Percentiles rank a stretch among this genome's conserved stretches.
These are phyloP conservation scores for Chalcosyrphus nemorum DNA, from an alignment of 2,888 invertebrate genomes.

Conservation along the genomic window DNA sequence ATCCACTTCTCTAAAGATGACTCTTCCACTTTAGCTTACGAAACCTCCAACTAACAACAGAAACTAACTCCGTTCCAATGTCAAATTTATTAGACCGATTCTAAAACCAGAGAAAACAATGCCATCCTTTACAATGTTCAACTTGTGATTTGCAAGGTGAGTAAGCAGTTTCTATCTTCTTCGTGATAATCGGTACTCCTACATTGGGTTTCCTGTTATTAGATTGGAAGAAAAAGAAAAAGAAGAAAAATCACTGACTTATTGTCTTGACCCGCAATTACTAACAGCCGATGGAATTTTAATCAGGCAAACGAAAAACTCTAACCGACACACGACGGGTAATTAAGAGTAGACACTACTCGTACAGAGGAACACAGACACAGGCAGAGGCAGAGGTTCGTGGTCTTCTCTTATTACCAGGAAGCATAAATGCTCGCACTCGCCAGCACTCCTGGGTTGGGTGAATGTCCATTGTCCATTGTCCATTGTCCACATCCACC, in stretches of 20 bases:
- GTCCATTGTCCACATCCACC: too few species aligned
- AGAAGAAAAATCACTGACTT: not conserved
- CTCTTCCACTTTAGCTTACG: not conserved
- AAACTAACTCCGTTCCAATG: conserved; percentile 20
- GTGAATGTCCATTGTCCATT: conserved; percentile 62
- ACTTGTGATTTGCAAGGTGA: conserved; percentile 10
- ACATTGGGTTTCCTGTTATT: conserved; percentile 48
- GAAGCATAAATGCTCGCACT: conserved; percentile 62
- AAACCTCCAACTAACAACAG: not conserved
- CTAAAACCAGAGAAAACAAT: conserved; percentile 24
- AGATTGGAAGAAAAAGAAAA: not conserved
- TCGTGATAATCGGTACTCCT: conserved; percentile 7
- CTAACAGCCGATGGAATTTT: conserved; percentile 43
- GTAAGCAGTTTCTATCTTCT: conserved; percentile 7
- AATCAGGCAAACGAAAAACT: conserved; percentile 42
- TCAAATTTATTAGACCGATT: conserved; percentile 44
- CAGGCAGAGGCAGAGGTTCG: conserved; percentile 2
- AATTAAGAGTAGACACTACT: conserved; percentile 64
- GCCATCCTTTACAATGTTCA: conserved; percentile 9
- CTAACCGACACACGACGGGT: conserved; percentile 41
- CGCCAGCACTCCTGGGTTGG: conserved; percentile 58
- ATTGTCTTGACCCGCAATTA: conserved; percentile 24
- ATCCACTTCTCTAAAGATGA: conserved; percentile 22
- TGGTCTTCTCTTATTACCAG: conserved; percentile 31
- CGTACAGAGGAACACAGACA: too few species aligned